Evolutionary conservation across 2,113 vertebrate species (phyloP).

Genomic region (Tragelaphus imberbis): DNA sequence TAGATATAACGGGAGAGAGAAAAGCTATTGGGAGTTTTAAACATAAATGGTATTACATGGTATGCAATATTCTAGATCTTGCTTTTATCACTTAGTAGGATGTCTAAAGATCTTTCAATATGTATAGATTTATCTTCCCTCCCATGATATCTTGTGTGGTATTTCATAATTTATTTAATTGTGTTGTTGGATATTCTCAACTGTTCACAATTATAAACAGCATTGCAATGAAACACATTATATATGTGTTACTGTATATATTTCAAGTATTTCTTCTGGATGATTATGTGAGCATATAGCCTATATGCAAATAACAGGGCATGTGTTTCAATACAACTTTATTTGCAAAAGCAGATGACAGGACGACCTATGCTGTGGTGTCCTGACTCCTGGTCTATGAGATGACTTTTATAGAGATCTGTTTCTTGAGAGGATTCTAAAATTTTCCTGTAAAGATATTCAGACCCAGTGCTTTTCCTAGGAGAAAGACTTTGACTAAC

Average conservation of each 20-base stretch:
- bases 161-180: not conserved
- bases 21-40: not conserved
- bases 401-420: not conserved
- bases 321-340: not conserved
- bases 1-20: not conserved
- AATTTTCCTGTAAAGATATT: not conserved
- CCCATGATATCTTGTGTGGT: not conserved
- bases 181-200: not conserved
- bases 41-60: not conserved
- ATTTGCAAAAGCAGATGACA: not conserved
- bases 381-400: not conserved
- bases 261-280: not conserved
- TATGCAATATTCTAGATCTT: not conserved
- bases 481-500: not conserved
- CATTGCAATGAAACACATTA: not conserved
- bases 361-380: not conserved
- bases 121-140: not conserved
- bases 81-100: not conserved
- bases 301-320: not conserved
- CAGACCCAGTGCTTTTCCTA: not conserved
- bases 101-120: not conserved
- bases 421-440: not conserved
- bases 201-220: not conserved
- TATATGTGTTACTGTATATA: not conserved
- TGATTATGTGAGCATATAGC: not conserved